phyloP scores from a whole-genome alignment of 2,797 vertebrate genomes.

The Hippocampus kuda region DNA sequence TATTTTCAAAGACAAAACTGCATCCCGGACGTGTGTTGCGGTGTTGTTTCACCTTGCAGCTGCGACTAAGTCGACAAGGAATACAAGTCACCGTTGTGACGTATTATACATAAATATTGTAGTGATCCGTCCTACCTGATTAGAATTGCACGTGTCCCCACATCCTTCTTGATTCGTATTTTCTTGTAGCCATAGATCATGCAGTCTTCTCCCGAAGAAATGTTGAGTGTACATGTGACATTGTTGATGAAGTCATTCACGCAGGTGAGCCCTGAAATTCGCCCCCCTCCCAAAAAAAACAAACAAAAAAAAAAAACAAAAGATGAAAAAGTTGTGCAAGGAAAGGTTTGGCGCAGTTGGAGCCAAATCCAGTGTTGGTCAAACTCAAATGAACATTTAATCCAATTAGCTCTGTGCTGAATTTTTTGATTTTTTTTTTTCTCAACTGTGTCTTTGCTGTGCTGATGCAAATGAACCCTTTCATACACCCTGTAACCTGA shows the following conservation, averaged over 20 bases:
- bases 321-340: too few relatives aligned
- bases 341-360: background rate
- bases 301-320: background rate
- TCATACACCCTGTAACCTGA: too few relatives aligned
- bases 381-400: background rate
- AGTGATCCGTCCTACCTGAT: constrained; percentile 12
- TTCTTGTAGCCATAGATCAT: constrained; percentile 17
- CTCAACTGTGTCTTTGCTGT: too few relatives aligned
- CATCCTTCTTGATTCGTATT: background rate
- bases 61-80: constrained; percentile 7
- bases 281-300: too few relatives aligned
- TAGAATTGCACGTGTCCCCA: rapidly evolving
- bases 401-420: background rate
- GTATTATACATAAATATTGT: background rate
- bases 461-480: too few relatives aligned
- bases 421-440: too few relatives aligned
- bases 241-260: constrained; percentile 55
- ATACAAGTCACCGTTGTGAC: background rate
- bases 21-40: constrained; percentile 35
- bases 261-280: constrained; percentile 52
- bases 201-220: constrained; percentile 26
- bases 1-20: constrained; percentile 33
- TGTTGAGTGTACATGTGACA: constrained; percentile 53
- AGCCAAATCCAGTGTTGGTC: background rate
- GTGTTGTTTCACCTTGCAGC: constrained; percentile 41